These are phyloP conservation scores for Chlorocebus sabaeus DNA, from an alignment of 2,113 vertebrate genomes.

Conservation along the genomic window DNA sequence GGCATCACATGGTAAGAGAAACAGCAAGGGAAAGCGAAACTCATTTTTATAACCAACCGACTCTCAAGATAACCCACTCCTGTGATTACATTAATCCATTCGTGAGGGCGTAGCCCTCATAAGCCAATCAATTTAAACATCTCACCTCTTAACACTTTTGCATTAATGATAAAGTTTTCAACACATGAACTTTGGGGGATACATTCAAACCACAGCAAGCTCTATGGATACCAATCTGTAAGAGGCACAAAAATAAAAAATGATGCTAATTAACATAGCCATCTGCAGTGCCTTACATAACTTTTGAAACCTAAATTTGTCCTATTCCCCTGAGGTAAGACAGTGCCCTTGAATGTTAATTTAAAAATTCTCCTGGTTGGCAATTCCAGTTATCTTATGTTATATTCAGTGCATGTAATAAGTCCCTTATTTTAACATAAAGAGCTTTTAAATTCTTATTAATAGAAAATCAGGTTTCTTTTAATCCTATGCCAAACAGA, in stretches of 20 bases:
- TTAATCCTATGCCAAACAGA: neutral
- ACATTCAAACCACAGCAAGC: neutral
- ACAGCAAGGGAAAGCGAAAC: neutral
- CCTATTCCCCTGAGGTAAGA: neutral
- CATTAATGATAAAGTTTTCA: neutral
- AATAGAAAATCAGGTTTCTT: slow-evolving; percentile 32
- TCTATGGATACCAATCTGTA: neutral
- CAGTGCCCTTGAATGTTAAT: neutral
- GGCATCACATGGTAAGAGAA: neutral
- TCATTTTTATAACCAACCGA: neutral
- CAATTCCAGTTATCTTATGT: neutral
- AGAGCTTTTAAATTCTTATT: slow-evolving; percentile 31
- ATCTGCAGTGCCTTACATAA: neutral
- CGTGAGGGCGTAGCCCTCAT: neutral
- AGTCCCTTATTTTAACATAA: slow-evolving; percentile 30
- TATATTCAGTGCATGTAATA: neutral
- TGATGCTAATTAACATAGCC: neutral
- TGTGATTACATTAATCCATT: neutral
- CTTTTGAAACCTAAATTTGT: slow-evolving; percentile 5
- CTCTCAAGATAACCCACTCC: neutral
- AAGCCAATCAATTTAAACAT: neutral
- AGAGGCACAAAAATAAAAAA: neutral
- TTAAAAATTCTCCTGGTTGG: neutral
- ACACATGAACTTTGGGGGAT: neutral
- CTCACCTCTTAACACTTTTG: neutral